Conservation (phyloP, 2,113 vertebrate genomes). For the Andinoacara biseriatus region DNA sequence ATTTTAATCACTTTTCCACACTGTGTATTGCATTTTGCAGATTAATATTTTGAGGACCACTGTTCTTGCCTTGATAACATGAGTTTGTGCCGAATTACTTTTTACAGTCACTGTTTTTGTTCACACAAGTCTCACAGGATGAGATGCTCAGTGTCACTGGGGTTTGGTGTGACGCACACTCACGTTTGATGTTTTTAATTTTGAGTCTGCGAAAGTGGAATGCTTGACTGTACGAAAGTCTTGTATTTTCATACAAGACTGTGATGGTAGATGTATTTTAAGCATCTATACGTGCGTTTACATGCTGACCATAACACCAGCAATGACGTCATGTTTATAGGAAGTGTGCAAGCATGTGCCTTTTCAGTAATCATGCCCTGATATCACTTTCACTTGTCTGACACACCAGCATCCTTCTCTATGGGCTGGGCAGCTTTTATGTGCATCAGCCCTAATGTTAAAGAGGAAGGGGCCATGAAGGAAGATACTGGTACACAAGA, state of each 20-base stretch:
- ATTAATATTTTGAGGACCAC: not conserved
- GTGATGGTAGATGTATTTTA: not conserved
- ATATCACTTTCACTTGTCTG: constrained; percentile 32
- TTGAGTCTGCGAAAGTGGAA: constrained; percentile 13
- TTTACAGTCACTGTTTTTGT: constrained; percentile 8
- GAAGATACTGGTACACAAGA: constrained; percentile 97
- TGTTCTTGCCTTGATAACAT: constrained; percentile 12
- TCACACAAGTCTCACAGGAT: constrained; percentile 41
- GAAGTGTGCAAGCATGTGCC: not conserved
- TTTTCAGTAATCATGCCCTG: not conserved
- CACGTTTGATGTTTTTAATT: constrained; percentile 31
- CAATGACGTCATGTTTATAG: not conserved
- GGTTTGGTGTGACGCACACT: constrained; percentile 16
- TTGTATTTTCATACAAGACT: constrained; percentile 27
- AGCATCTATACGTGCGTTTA: not conserved
- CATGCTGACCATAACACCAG: not conserved
- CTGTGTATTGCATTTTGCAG: not conserved
- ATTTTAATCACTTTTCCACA: not conserved
- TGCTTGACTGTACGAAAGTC: not conserved
- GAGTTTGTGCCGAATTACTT: not conserved
- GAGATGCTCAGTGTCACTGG: constrained; percentile 11
- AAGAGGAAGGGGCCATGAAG: constrained; percentile 98
- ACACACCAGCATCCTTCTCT: constrained; percentile 88
- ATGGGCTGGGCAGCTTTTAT: constrained; percentile 99
- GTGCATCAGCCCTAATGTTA: constrained; percentile 96